Percentiles rank a stretch among this genome's conserved stretches.
Conservation (phyloP, 2,113 vertebrate genomes). For the Myrmophylax atrothorax region DNA sequence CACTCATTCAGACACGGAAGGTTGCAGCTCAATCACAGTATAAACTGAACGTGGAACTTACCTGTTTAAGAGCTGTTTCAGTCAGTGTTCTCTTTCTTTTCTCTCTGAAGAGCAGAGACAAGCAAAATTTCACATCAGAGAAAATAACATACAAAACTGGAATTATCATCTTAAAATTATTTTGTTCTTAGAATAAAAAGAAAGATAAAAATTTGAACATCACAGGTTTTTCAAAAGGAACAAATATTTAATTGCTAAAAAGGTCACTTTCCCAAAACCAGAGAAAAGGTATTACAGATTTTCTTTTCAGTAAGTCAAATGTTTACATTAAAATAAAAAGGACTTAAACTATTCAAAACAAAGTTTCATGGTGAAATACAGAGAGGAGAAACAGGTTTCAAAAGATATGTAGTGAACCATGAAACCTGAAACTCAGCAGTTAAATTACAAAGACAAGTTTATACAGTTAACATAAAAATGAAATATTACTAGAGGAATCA, state of each 20-base stretch:
- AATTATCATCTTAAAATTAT: background rate
- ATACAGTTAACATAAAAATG: background rate
- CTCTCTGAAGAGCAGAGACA: background rate
- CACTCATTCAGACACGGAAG: background rate
- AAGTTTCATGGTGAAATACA: background rate
- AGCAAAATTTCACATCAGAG: background rate
- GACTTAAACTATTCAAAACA: background rate
- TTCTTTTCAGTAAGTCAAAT: background rate
- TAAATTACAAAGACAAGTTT: background rate
- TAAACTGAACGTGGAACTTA: background rate
- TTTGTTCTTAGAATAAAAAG: background rate
- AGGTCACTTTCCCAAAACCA: background rate
- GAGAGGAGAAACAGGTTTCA: background rate
- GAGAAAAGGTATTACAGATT: background rate
- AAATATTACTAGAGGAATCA: background rate
- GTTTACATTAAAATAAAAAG: background rate
- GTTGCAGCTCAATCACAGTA: background rate
- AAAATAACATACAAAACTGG: background rate
- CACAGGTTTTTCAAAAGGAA: background rate
- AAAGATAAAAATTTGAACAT: background rate
- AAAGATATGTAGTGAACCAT: background rate
- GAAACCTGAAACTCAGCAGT: background rate
- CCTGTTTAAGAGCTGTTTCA: background rate
- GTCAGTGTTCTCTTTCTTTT: background rate
- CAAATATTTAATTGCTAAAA: background rate